Base-by-base conservation (phyloP, 2,888 invertebrate species). In the Ypsolopha sequella region DNA sequence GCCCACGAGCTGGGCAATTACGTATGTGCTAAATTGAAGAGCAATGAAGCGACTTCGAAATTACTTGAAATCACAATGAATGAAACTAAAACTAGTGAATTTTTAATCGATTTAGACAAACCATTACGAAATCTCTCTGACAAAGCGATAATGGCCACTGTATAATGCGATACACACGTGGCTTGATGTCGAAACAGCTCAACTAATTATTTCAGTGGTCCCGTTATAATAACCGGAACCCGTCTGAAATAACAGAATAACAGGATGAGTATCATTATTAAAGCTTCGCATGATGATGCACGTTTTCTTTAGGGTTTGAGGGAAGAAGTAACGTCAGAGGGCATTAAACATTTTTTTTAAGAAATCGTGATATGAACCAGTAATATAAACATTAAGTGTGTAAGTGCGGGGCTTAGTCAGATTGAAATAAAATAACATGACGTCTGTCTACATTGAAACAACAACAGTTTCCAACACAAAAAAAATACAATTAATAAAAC, bases 221-320 rank as follows among this genome's bases (percentile, higher is more conserved):
- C 56, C 38, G 54, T 52, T 61, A 63, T 66, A 66, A 65, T 66
- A 63, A 63, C 64, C 62, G 68, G 64, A 68, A 68, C 68, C 61
- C 61, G 57, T 53, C 68, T 65, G 24, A 24, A 24, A 24, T 24
- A 24, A 24, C 73, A 65, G 69, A 73, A 76, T 65, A 76, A 75
- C 71, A 74, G 68, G 66, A 69, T 60, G 64, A 55, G 53, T 62
- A 64, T 63, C 68, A 65, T 70, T 71, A 74, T 63, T 57, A 61
- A 61, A 66, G 60, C 64, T 60, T 72, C 57, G 75, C 75, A 73
- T 76, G 76, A 60, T 66, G 52, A 57, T 52, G 55, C 60, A 45
- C 34, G 45, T 45, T 45, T n/a, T 8, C 34, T 45, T 33, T n/a
- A n/a, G 45, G 45, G 45, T 45, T 45, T 34, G 24, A 4, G 24